Base-by-base conservation (phyloP, 2,797 vertebrate species). In the Carcharodon carcharias region DNA sequence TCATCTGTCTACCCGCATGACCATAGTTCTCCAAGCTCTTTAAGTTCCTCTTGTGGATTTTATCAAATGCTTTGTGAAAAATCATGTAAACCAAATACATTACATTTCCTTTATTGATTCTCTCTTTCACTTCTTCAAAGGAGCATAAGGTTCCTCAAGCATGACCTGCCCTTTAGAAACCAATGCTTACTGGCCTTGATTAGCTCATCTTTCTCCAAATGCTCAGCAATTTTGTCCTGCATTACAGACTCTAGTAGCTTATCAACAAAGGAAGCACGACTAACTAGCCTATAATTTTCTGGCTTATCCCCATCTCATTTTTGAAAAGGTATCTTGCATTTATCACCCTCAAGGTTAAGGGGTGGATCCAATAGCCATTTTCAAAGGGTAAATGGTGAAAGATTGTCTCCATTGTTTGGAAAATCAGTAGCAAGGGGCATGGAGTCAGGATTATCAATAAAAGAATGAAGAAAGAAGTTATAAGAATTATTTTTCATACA, bases 161-260 rank as follows among this genome's bases (percentile, higher is more conserved):
- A 65, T 65, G 61, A 26, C 61, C n/a, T 93, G 91, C 16, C 89
- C 61, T 93, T 93, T 93, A 65, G 35, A 65, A 93, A 65, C 35
- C 61, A 65, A 40, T 93, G 91, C 63, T 92, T 92, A 23, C 31
- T 7, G 61, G 8, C 28, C 58, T 2, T 82, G 35, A 65, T 93
- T 65, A 65, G 6, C 8, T 93, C 91, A 93, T 93, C 58, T 93
- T 93, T 93, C 91, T 93, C 35, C 91, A 93, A 65, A 65, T 93
- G 7, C 91, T 65, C 61, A 40, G 50, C 61, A 65, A 93, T 93
- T 65, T 40, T 6, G 21, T n/a, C n/a, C 61, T 40, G 16, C 0
- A 93, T 65, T 93, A 63, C 31, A 65, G 91, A 93, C n/a, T 40
- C 91, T n/a, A 93, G 91, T 93, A 63, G n/a, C n/a, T 93, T 65